Base-by-base conservation (phyloP, 2,113 vertebrate genomes). In the Sarotherodon lohbergeri region DNA sequence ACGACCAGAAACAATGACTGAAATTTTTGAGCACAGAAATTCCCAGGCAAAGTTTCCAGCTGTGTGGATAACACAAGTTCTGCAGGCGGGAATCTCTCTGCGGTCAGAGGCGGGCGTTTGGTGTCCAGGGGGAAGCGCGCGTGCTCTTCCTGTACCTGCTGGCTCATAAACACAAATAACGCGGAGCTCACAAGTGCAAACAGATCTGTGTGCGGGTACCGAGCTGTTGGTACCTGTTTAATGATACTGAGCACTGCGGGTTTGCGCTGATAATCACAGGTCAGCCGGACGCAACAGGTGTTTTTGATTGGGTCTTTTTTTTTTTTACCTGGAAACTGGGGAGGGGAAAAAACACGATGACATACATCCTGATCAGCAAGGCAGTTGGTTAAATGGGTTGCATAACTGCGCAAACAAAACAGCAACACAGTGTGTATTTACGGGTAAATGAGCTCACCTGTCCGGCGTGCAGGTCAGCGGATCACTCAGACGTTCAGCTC, bases 1-100 rank as follows among this genome's bases (percentile, higher is more conserved):
- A 96, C 95, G 95, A 97, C 96, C 96, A 97, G 97, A 97, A 97
- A 97, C 96, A 96, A 97, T 97, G 97, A 97, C 97, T 97, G 97
- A 97, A 97, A 97, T 94, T 92, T 86, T 82, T 50, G 4, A 80
- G 43, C 52, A 63, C n/a, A 95, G 34, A 93, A 95, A 95, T 93
- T 96, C 92, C 90, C 96, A 97, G 96, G 94, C 96, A 97, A 93
- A 91, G 96, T 96, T 97, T 96, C 96, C 90, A 96, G 96, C 95
- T 89, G 92, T 90, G 95, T 54, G 95, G 91, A 87, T 52, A 96
- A 94, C 93, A 91, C 52, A 91, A 85, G 54, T 9, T 22, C 9
- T 78, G 56, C 5, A 3, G 34, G 59, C 59, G 29, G 59, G 59
- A 48, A 10, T 1, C 5, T 2, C 8, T 10, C 92, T 93, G 86